Evolutionary conservation across 2,797 vertebrate genomes (phyloP).

Genomic region (Peromyscus attwateri): DNA sequence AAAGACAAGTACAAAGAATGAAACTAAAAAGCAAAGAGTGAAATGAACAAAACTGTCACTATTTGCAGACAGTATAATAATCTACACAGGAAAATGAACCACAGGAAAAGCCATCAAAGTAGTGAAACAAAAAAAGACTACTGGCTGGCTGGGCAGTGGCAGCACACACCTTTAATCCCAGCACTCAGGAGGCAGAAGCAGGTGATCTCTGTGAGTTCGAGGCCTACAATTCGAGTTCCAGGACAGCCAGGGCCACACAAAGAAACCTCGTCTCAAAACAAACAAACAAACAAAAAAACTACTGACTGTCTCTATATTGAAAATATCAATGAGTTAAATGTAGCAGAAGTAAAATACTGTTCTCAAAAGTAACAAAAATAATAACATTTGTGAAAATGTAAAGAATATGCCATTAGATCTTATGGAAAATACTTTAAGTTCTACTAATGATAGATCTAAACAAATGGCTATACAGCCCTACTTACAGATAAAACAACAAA

Average conservation of each 20-base stretch:
- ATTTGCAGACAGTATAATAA: neutral
- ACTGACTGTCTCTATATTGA: neutral
- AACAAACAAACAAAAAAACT: slow-evolving; percentile 1
- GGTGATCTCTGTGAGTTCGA: neutral
- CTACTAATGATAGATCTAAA: neutral
- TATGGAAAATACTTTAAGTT: slow-evolving; percentile 20
- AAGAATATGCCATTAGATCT: slow-evolving; percentile 11
- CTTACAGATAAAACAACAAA: slow-evolving; percentile 33
- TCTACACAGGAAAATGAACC: neutral
- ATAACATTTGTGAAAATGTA: neutral
- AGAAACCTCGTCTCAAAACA: neutral
- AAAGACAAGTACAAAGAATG: neutral
- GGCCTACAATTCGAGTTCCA: neutral
- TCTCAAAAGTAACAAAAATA: slow-evolving; percentile 19
- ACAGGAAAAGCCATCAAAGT: neutral
- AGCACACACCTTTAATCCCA: neutral
- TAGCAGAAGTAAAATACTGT: slow-evolving; percentile 49
- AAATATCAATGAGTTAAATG: slow-evolving; percentile 41
- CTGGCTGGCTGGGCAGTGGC: neutral
- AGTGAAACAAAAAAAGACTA: slow-evolving; percentile 9
- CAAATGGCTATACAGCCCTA: neutral
- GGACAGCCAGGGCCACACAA: neutral
- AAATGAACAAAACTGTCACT: neutral
- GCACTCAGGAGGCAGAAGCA: neutral
- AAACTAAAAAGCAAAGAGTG: slow-evolving; percentile 30